Percentiles rank a stretch among this genome's conserved stretches.
These are phyloP conservation scores for Nomada goodeniana DNA, from an alignment of 2,888 invertebrate species.

Conservation along the genomic window DNA sequence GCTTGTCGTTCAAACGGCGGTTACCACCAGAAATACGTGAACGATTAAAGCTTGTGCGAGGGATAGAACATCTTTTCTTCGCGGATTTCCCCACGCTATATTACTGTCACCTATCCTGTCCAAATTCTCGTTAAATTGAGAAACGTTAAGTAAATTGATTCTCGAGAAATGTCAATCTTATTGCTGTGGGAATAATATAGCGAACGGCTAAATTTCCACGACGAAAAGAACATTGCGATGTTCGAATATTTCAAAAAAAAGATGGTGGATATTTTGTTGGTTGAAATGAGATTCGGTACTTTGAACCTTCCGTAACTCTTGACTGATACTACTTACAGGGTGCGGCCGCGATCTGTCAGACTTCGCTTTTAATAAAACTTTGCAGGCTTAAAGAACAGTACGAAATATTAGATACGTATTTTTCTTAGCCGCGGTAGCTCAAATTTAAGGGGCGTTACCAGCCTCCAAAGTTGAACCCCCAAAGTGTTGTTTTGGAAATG, in stretches of 20 bases:
- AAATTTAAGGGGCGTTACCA: too few relatives aligned
- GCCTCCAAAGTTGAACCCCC: too few relatives aligned
- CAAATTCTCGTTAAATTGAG: neutral
- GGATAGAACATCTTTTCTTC: slow-evolving; percentile 29
- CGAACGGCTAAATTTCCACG: neutral
- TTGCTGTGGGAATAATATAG: too few relatives aligned
- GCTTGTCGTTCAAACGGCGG: slow-evolving; percentile 59
- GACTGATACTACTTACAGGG: too few relatives aligned
- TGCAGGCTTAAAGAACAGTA: too few relatives aligned
- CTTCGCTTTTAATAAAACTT: too few relatives aligned
- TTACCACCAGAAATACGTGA: slow-evolving; percentile 31
- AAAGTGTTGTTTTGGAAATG: too few relatives aligned
- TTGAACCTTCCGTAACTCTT: neutral
- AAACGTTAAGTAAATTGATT: neutral
- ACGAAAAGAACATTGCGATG: neutral
- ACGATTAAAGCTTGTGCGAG: slow-evolving; percentile 62
- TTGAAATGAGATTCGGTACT: neutral
- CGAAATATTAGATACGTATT: too few relatives aligned
- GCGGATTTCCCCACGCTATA: slow-evolving; percentile 15
- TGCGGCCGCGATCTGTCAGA: too few relatives aligned
- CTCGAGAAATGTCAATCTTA: too few relatives aligned
- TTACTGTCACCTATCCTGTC: neutral
- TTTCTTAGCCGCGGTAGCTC: too few relatives aligned
- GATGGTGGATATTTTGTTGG: neutral
- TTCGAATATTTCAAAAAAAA: neutral